Percentiles rank a stretch among this genome's conserved stretches.
Evolutionary conservation across 2,797 vertebrate genomes (phyloP).

Genomic region (Gobionotothen gibberifrons): DNA sequence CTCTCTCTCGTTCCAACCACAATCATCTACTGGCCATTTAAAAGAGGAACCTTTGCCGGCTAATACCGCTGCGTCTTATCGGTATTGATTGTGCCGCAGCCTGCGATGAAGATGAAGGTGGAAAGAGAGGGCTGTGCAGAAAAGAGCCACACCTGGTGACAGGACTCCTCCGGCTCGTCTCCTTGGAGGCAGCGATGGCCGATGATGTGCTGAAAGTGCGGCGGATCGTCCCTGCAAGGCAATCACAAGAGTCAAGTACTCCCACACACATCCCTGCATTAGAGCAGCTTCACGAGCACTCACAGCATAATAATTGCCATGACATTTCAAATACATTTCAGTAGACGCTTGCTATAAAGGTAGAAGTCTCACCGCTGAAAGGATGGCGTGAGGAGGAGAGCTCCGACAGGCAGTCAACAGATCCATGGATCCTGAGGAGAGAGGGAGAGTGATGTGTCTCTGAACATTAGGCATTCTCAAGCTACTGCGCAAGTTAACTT

Average conservation of each 20-base stretch:
- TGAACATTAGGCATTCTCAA: background rate
- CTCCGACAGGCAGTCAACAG: constrained; percentile 93
- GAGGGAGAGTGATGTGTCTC: background rate
- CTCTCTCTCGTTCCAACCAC: constrained; percentile 64
- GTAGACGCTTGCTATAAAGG: constrained; percentile 4
- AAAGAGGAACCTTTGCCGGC: constrained; percentile 66
- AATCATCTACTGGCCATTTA: constrained; percentile 59
- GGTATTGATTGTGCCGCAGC: constrained; percentile 58
- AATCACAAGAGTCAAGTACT: constrained; percentile 48
- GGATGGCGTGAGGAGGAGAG: constrained; percentile 87
- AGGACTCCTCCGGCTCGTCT: constrained; percentile 87
- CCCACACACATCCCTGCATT: constrained; percentile 1
- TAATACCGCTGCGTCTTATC: constrained; percentile 67
- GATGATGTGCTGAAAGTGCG: constrained; percentile 93
- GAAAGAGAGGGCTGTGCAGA: constrained; percentile 34
- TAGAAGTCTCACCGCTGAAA: constrained; percentile 86
- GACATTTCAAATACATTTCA: constrained; percentile 18
- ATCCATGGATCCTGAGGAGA: constrained; percentile 86
- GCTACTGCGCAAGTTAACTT: background rate
- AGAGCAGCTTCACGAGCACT: constrained; percentile 18
- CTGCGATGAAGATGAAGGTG: constrained; percentile 46
- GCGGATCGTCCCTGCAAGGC: constrained; percentile 87
- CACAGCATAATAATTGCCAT: constrained; percentile 23
- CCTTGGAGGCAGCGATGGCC: constrained; percentile 87
- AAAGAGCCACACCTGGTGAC: constrained; percentile 85